phyloP scores from a whole-genome alignment of 2,888 invertebrate species.

The Apodemia zela region DNA sequence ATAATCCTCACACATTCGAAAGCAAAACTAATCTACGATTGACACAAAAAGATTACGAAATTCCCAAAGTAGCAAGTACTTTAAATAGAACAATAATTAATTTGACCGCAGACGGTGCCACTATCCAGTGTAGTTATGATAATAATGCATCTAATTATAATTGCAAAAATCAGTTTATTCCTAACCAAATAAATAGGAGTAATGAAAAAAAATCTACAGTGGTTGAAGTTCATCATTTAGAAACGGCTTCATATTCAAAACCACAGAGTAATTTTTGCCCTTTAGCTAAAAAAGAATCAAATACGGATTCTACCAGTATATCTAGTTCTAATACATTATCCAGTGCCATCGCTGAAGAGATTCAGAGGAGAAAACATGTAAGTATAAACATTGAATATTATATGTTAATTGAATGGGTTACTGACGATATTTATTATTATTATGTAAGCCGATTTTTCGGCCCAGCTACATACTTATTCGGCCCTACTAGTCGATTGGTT shows the following conservation, averaged over 20 bases:
- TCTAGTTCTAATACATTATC: slow-evolving; percentile 66
- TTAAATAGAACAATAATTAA: slow-evolving; percentile 87
- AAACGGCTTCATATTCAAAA: slow-evolving; percentile 53
- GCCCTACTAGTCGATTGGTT: too few species aligned
- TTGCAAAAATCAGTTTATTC: slow-evolving; percentile 58
- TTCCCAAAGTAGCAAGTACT: slow-evolving; percentile 43
- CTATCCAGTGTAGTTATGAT: slow-evolving; percentile 83
- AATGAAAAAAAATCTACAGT: slow-evolving; percentile 83
- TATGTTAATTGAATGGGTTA: too few species aligned
- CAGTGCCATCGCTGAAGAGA: slow-evolving; percentile 75
- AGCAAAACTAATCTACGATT: slow-evolving; percentile 55
- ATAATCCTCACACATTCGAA: slow-evolving; percentile 68
- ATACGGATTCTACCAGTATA: slow-evolving; percentile 55
- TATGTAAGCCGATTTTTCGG: too few species aligned
- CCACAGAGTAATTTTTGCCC: slow-evolving; percentile 53
- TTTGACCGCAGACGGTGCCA: slow-evolving; percentile 85
- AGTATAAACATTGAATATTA: slow-evolving; percentile 29
- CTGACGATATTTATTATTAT: too few species aligned
- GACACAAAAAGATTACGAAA: slow-evolving; percentile 57
- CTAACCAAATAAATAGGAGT: slow-evolving; percentile 51
- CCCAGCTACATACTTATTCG: too few species aligned
- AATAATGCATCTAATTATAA: slow-evolving; percentile 51
- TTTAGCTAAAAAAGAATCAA: slow-evolving; percentile 48
- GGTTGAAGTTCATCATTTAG: slow-evolving; percentile 86
- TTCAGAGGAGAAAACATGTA: slow-evolving; percentile 65